Evolutionary conservation across 2,797 vertebrate genomes (phyloP), one percentile per base, ranked within the genome.

Genomic region (Sebastes steindachneri): DNA sequence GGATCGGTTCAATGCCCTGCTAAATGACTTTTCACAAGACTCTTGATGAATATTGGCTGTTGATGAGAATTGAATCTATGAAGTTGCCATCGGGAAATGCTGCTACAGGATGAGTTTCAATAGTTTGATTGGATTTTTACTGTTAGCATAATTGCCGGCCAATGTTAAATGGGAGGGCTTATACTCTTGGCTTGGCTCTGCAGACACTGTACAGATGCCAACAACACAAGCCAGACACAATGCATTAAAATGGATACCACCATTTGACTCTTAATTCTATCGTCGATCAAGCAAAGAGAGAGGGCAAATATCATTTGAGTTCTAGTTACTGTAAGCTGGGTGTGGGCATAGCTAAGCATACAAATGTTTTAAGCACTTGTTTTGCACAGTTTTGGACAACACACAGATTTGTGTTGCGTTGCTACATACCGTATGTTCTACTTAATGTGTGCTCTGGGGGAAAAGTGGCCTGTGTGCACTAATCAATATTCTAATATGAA

Each of bases 111-210:
- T 60, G 59, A 73, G 48, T 77, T 77, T 81, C 64, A 80, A 35
- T 68, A 63, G 19, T 82, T 73, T 79, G 54, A 86, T 80, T 85
- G 74, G 77, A 79, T 86, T 88, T 83, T 82, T 21, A 62, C 55
- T 48, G 63, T 77, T 75, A 15, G 73, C 51, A 68, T 90, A 86
- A 90, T 84, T 85, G 75, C 59, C 14, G 57, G 54, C 31, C 59
- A 28, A 29, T 48, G 68, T 81, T 72, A 62, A 85, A 82, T 60
- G 23, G 37, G 63, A 48, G 26, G 65, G 23, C 9, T 19, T 45
- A 17, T 45, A 45, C 41, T 51, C 17, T 51, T 51, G 48, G 48
- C 48, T 19, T 51, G 8, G 68, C 53, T 71, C 58, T 4, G 7
- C 55, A 70, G 70, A 79, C 25, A 23, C 17, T 12, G 41, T 23